Evolutionary conservation across 2,888 invertebrate genomes (phyloP).

Genomic region (Amphipoea lucens): DNA sequence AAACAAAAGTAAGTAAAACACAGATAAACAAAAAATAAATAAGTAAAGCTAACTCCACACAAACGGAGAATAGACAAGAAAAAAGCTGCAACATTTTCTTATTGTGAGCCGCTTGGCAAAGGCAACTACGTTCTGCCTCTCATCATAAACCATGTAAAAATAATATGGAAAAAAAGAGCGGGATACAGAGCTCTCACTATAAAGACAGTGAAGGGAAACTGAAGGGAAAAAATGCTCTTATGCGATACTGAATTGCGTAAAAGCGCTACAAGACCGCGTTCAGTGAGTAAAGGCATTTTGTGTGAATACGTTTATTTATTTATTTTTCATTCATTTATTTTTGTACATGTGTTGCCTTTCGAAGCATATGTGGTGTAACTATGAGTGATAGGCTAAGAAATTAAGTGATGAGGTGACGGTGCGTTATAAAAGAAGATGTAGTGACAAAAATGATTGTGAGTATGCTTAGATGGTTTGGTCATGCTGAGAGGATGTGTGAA

Average conservation of each 20-base stretch:
- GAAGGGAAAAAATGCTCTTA: conserved; percentile 54
- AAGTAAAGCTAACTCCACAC: conserved; percentile 42
- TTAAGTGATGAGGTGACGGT: background rate
- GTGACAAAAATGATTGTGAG: background rate
- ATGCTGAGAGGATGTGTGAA: no score
- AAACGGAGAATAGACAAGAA: conserved; percentile 64
- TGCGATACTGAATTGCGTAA: conserved; percentile 55
- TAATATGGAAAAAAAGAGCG: conserved; percentile 73
- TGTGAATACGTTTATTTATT: conserved; percentile 40
- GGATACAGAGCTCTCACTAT: conserved; percentile 43
- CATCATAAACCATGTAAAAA: conserved; percentile 77
- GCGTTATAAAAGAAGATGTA: background rate
- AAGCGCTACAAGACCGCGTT: conserved; percentile 47
- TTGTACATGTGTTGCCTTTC: background rate
- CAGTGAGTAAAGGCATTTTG: conserved; percentile 45
- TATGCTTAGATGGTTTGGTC: background rate
- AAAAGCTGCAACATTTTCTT: conserved; percentile 65
- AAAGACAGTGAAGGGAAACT: conserved; percentile 53
- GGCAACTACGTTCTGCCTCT: conserved; percentile 70
- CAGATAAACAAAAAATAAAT: conserved; percentile 36
- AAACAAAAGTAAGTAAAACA: conserved; percentile 17
- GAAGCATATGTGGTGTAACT: background rate
- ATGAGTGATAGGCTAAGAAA: background rate
- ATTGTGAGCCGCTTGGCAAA: conserved; percentile 66
- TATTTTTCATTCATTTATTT: conserved; percentile 35